A percentile compares a stretch with the other conserved stretches of the same genome.
Evolutionary conservation across 1,140 invertebrate genomes (phyloP).

Genomic region (Pseudomyrmex cubaensis): DNA sequence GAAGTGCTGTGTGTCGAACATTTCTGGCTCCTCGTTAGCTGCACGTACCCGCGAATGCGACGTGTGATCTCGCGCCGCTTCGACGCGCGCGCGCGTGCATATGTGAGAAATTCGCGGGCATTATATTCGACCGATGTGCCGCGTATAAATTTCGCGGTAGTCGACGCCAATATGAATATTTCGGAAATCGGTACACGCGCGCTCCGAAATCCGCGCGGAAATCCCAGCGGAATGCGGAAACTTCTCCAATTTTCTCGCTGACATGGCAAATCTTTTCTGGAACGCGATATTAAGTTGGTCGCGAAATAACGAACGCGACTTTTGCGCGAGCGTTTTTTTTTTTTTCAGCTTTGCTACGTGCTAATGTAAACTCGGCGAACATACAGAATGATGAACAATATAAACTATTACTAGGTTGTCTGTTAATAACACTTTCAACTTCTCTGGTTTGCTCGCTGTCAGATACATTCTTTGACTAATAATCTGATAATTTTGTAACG

Average conservation of each 20-base stretch:
- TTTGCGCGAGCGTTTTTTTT: neutral
- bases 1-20: slow-evolving; percentile 7
- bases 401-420: too few relatives aligned
- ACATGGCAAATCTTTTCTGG: slow-evolving; percentile 64
- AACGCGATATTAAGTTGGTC: slow-evolving; percentile 60
- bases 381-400: too few relatives aligned
- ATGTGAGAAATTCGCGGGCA: slow-evolving; percentile 28
- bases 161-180: slow-evolving; percentile 71
- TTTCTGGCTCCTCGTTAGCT: slow-evolving; percentile 22
- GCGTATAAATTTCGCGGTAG: slow-evolving; percentile 69
- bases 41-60: neutral
- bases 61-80: slow-evolving; percentile 17
- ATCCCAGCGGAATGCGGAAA: slow-evolving; percentile 61
- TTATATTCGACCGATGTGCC: slow-evolving; percentile 64
- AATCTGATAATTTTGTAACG: slow-evolving; percentile 18
- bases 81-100: slow-evolving; percentile 17
- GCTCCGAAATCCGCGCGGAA: slow-evolving; percentile 49
- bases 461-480: slow-evolving; percentile 1
- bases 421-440: too few relatives aligned
- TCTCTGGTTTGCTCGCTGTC: too few relatives aligned
- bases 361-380: slow-evolving; percentile 31
- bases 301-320: slow-evolving; percentile 1
- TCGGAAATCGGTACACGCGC: slow-evolving; percentile 72
- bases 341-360: neutral
- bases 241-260: slow-evolving; percentile 75